Percentiles rank a stretch among this genome's conserved stretches.
Evolutionary conservation across 92 coral and sea anemone genomes (phyloP).

Genomic region (Desmophyllum pertusum): DNA sequence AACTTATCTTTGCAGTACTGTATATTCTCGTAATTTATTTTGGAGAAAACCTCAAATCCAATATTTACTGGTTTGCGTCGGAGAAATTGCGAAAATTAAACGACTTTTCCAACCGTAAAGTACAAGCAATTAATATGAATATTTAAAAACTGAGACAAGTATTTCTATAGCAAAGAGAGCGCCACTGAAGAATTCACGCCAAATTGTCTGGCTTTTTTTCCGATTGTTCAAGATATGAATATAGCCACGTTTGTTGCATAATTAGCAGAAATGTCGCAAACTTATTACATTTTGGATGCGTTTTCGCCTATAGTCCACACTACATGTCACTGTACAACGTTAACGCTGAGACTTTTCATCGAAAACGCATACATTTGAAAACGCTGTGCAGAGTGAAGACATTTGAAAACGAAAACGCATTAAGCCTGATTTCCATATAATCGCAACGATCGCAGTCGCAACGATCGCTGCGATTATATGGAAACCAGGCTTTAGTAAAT

Average conservation of each 20-base stretch:
- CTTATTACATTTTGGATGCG: too few species aligned
- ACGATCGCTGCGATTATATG: too few species aligned
- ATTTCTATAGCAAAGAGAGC: background rate
- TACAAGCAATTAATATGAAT: background rate
- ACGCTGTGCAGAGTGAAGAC: too few species aligned
- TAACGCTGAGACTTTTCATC: too few species aligned
- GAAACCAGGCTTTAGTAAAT: background rate
- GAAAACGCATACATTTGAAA: too few species aligned
- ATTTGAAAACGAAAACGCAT: too few species aligned
- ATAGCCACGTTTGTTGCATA: background rate
- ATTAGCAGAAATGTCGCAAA: background rate
- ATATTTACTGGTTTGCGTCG: background rate
- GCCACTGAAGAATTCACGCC: background rate
- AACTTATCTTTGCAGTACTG: background rate
- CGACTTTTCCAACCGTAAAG: background rate
- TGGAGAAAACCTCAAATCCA: conserved; percentile 6
- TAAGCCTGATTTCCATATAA: too few species aligned
- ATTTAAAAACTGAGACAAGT: background rate
- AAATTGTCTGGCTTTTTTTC: background rate
- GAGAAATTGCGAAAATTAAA: conserved; percentile 1
- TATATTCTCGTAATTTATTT: background rate
- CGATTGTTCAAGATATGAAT: conserved; percentile 6
- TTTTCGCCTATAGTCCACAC: too few species aligned
- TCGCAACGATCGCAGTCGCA: too few species aligned
- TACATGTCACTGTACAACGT: too few species aligned